Conservation (phyloP, 2,888 invertebrate species). For the Liopterus haemorrhoidalis region DNA sequence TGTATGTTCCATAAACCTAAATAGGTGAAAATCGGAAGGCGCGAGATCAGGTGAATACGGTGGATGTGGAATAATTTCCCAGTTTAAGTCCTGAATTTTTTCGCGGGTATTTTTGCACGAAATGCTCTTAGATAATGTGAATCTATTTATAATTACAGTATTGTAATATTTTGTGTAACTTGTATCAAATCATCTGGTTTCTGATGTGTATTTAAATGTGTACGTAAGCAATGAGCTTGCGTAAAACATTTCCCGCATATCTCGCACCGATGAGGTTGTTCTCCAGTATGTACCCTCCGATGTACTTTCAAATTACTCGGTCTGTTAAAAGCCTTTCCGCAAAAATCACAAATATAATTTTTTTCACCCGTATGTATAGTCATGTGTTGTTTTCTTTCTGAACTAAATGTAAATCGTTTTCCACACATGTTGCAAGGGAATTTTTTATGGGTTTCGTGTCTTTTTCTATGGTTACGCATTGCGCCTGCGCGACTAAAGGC, state of each 20-base stretch:
- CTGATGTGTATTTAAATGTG: slow-evolving; percentile 48
- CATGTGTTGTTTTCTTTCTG: slow-evolving; percentile 34
- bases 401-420: slow-evolving; percentile 31
- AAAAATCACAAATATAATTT: slow-evolving; percentile 43
- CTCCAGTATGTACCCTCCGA: slow-evolving; percentile 51
- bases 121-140: no score
- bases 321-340: slow-evolving; percentile 52
- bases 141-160: background rate
- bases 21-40: no score
- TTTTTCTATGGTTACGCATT: slow-evolving; percentile 30
- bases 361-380: slow-evolving; percentile 33
- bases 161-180: no score
- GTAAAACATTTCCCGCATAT: slow-evolving; percentile 53
- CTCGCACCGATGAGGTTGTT: slow-evolving; percentile 49
- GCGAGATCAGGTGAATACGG: no score
- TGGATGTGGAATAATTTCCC: no score
- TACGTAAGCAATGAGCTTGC: slow-evolving; percentile 49
- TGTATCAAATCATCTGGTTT: background rate
- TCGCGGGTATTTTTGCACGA: no score
- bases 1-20: no score
- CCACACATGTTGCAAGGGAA: slow-evolving; percentile 32
- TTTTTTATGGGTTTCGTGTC: slow-evolving; percentile 27
- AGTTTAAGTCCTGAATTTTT: no score
- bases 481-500: slow-evolving; percentile 31
- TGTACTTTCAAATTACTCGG: slow-evolving; percentile 50